Evolutionary conservation across 2,797 vertebrate genomes (phyloP).

Genomic region (Astyanax mexicanus): DNA sequence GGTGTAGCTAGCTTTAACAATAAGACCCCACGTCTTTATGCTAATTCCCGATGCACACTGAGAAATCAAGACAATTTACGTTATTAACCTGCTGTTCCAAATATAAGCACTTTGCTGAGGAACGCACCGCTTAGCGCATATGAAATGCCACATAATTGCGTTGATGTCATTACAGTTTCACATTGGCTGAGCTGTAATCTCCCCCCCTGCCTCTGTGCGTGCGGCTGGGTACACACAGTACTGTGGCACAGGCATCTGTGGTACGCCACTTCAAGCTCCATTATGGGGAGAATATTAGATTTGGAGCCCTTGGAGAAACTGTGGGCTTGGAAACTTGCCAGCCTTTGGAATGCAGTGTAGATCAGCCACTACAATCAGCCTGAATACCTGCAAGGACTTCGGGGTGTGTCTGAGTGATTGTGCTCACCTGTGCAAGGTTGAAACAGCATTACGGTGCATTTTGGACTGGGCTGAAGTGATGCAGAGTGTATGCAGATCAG

Average conservation of each 20-base stretch:
- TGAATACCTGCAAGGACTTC: constrained; percentile 42
- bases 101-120: constrained; percentile 27
- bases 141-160: constrained; percentile 42
- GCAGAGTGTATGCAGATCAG: not conserved
- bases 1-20: constrained; percentile 38
- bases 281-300: constrained; percentile 60
- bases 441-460: not conserved
- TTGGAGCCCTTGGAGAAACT: constrained; percentile 48
- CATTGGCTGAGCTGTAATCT: constrained; percentile 41
- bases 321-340: constrained; percentile 49
- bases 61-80: constrained; percentile 47
- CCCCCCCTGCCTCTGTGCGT: constrained; percentile 22
- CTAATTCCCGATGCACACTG: constrained; percentile 47
- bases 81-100: constrained; percentile 45
- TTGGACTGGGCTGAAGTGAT: not conserved
- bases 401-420: not conserved
- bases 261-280: constrained; percentile 50
- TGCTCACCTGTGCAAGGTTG: not conserved
- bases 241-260: constrained; percentile 38
- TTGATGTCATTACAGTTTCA: constrained; percentile 51
- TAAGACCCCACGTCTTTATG: constrained; percentile 39
- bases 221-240: constrained; percentile 23
- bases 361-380: constrained; percentile 45
- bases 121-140: constrained; percentile 30
- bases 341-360: constrained; percentile 25